Conservation (phyloP, 2,888 invertebrate species). For the Drosophila subsilvestris region DNA sequence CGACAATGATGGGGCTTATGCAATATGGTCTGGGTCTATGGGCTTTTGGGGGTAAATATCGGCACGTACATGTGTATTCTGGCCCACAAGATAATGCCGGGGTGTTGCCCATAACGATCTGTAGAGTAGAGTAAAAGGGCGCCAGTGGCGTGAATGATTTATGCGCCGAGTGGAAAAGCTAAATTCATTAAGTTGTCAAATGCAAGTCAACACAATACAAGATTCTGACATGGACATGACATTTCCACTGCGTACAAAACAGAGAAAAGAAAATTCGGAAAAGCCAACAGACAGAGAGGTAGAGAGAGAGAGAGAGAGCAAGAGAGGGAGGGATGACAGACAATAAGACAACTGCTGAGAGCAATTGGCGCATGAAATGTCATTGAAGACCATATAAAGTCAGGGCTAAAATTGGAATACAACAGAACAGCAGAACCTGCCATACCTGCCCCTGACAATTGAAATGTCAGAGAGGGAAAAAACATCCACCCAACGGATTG, state of each 20-base stretch:
- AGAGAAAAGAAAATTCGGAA: conserved; percentile 12
- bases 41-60: conserved; percentile 9
- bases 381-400: conserved; percentile 43
- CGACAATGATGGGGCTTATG: conserved; percentile 37
- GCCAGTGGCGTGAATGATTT: conserved; percentile 2
- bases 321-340: neutral
- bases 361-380: conserved; percentile 19
- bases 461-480: neutral
- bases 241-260: conserved; percentile 30
- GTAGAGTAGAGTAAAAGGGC: conserved; percentile 1
- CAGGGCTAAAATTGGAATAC: conserved; percentile 28
- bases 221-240: conserved; percentile 68
- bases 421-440: neutral
- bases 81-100: conserved; percentile 29
- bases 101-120: conserved; percentile 10
- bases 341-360: neutral
- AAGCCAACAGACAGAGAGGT: conserved; percentile 5
- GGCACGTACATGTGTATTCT: conserved; percentile 15
- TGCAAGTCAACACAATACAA: conserved; percentile 78
- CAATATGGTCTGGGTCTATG: conserved; percentile 28
- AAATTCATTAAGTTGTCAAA: conserved; percentile 79
- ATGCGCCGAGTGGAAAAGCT: conserved; percentile 27
- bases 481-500: neutral
- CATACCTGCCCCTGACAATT: neutral
- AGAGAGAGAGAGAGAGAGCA: conserved; percentile 2